Evolutionary conservation across 2,888 invertebrate genomes (phyloP), one percentile per base, ranked within the genome.

Genomic region (Lasioglossum malachurum): DNA sequence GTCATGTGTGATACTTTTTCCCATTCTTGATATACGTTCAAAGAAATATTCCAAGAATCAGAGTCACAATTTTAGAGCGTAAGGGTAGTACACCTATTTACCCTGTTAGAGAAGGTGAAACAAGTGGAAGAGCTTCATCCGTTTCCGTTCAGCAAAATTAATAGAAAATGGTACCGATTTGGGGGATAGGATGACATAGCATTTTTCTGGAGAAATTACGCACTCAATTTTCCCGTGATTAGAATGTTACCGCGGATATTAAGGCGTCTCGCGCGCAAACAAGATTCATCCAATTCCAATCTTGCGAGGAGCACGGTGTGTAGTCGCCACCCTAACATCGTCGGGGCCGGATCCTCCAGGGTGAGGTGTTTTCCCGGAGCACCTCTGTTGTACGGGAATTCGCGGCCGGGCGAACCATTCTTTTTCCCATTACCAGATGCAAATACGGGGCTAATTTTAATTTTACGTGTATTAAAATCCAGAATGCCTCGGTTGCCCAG

Each of bases 341-440:
- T 71, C 49, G 10, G 16, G 27, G 27, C 14, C 2, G 7, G 27
- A 46, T 49, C 23, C 46, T 74, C 49, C 69, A 16, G 44, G 60
- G 79, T 38, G n/a, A 46, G 64, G 75, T 75, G 75, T 67, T 80
- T 46, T 67, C 74, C 49, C 49, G 41, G 31, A 64, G n/a, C 78
- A 57, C 41, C 57, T 75, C 67, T 67, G 23, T 27, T 27, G 88
- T 88, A 83, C 89, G 87, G 74, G 82, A 89, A 89, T 86, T 79
- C 83, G 46, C 71, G 76, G 75, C 71, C 69, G 78, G 31, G 64
- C 57, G 57, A 19, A 79, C 76, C 89, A 88, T 93, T 93, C 92
- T 96, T 96, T 96, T 96, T 96, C 96, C 96, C 95, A 96, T 96
- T 96, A 96, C 96, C 95, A 94, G 94, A 96, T 96, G 96, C 96